Evolutionary conservation across 1,140 invertebrate genomes (phyloP), one percentile per base, ranked within the genome.

Genomic region (Ceratina japonica): DNA sequence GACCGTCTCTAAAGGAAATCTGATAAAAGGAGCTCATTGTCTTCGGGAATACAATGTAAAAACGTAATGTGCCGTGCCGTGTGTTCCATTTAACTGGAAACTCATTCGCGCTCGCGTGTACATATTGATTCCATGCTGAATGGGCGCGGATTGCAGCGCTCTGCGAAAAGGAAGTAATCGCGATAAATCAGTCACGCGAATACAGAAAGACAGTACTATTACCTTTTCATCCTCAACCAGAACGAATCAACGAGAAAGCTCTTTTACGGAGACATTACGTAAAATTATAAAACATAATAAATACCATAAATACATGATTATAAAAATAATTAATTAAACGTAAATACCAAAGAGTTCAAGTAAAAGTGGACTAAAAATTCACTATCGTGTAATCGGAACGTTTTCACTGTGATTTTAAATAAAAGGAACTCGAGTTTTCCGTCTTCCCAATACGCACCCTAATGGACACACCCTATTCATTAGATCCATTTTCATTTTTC

Each of bases 41-140:
- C 22, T 72, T 61, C 5, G 2, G 0, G 3, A 49, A 2, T 61
- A 72, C 70, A 61, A 72, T 49, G 13, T 2, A 22, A 13, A 44
- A 27, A 18, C 13, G 54, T n/a, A 56, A n/a, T 58, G 44, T 20
- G 63, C 74, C 10, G 37, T 44, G 54, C 74, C 52, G 27, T 68
- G 27, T 68, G 63, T 61, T 68, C 22, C 37, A 61, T 61, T 76
- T 69, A 31, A 68, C 64, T 58, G 37, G 56, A 76, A 76, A 69
- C 31, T 69, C 74, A 59, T 27, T 69, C 37, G 64, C 79, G 64
- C 65, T 62, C 74, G 79, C 66, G 79, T 74, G 24, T 59, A 76
- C 22, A 31, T 76, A 80, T 80, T 80, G 65, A 68, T 76, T 76
- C 71, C 13, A 44, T n/a, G 18, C 15, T 27, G 44, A 78, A 81